Base-by-base conservation (phyloP, 2,888 invertebrate species). In the Yponomeuta sedellus region DNA sequence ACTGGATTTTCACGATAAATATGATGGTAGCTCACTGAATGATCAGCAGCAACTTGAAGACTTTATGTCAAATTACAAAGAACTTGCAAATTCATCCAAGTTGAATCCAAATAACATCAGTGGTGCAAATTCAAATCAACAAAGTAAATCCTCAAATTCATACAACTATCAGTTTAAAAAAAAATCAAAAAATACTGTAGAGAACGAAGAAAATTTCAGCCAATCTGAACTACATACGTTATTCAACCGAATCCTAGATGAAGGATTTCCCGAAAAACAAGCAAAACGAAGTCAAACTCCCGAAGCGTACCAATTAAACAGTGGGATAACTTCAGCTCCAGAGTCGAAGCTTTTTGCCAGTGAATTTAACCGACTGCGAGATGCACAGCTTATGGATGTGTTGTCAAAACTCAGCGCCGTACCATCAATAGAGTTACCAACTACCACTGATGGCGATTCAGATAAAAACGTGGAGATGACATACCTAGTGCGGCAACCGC, bases 401-500 rank as follows among this genome's bases (percentile, higher is more conserved):
- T 34, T 62, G n/a, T 25, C 19, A n/a, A 34, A 39, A n/a, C 34
- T 62, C 11, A 62, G n/a, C 25, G n/a, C 16, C n/a, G 1, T 39
- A 39, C 62, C 62, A 10, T 4, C 25, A 8, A 34, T 62, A 16
- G n/a, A 62, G 19, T 62, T 34, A 16, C 62, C 62, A 28, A n/a
- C 22, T 12, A 11, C 59, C 16, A 20, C 68, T 44, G 19, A 69
- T 44, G 44, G 68, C 25, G 68, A 63, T 67, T 66, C 67, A 20
- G 69, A 69, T 61, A 74, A 68, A 67, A 69, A 73, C 39, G 68
- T 74, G 65, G 70, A 74, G 65, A 67, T 73, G 40, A 70, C 69
- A 44, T 68, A 74, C 67, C 67, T 73, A 56, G 62, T 73, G 44
- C 73, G 70, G 58, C 68, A 74, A 69, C 71, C 73, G 2, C 72